Percentiles rank a stretch among this genome's conserved stretches.
These are phyloP conservation scores for Pseudoatta argentina DNA, from an alignment of 1,140 invertebrate genomes.

Conservation along the genomic window DNA sequence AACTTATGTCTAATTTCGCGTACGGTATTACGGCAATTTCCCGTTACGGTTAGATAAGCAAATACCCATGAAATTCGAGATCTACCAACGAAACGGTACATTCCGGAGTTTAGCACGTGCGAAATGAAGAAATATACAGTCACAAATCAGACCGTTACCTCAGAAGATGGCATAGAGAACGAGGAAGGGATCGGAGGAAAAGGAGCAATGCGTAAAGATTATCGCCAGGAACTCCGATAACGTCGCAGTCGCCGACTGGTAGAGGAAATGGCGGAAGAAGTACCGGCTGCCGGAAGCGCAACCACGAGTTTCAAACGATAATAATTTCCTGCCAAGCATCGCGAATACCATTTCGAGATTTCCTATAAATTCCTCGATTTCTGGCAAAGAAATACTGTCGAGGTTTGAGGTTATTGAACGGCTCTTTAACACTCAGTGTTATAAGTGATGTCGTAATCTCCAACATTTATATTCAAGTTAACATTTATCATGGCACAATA, in stretches of 20 bases:
- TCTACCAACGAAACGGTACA: conserved; percentile 9
- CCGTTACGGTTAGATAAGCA: conserved; percentile 59
- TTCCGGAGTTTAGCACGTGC: conserved; percentile 59
- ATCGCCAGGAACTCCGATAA: conserved; percentile 70
- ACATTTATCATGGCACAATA: background rate
- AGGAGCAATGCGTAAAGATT: conserved; percentile 64
- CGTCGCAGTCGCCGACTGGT: conserved; percentile 39
- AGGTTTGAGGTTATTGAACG: conserved; percentile 53
- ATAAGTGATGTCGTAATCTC: conserved; percentile 18
- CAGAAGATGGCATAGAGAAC: conserved; percentile 66
- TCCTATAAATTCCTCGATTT: conserved; percentile 66
- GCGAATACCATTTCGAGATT: conserved; percentile 65
- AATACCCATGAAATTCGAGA: conserved; percentile 33
- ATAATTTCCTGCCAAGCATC: conserved; percentile 71
- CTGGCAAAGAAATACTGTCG: conserved; percentile 29
- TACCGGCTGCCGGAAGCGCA: conserved; percentile 69
- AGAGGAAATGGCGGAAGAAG: conserved; percentile 69
- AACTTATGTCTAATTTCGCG: conserved; percentile 33
- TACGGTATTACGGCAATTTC: conserved; percentile 40
- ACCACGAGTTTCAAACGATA: conserved; percentile 67
- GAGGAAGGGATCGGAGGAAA: conserved; percentile 16
- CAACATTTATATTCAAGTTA: conserved; percentile 9
- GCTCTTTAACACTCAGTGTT: conserved; percentile 2
- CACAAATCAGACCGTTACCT: conserved; percentile 78
- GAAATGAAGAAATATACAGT: conserved; percentile 77